These are phyloP conservation scores for Drosophila rubida DNA, from an alignment of 2,888 invertebrate species.

Conservation along the genomic window DNA sequence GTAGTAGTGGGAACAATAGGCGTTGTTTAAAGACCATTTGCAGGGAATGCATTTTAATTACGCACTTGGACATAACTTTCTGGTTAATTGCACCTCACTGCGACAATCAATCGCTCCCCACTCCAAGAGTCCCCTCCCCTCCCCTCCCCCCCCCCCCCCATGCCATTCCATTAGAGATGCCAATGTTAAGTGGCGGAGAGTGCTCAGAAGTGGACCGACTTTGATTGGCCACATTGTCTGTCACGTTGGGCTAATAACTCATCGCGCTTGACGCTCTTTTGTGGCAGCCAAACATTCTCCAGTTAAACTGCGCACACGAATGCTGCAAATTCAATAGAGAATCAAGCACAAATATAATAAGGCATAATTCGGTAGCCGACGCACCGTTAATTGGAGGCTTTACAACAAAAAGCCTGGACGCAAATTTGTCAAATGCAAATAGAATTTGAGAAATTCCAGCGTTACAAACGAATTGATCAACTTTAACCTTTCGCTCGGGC, in stretches of 20 bases:
- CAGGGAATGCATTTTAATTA: conserved; percentile 70
- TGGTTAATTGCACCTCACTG: conserved; percentile 52
- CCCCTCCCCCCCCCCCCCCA: neutral
- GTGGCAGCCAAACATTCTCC: conserved; percentile 12
- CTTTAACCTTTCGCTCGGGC: conserved; percentile 32
- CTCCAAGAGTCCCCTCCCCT: neutral
- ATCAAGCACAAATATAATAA: conserved; percentile 57
- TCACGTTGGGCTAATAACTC: conserved; percentile 47
- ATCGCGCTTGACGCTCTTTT: conserved; percentile 9
- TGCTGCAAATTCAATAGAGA: conserved; percentile 43
- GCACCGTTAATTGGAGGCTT: conserved; percentile 76
- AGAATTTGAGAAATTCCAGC: conserved; percentile 47
- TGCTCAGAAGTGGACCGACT: conserved; percentile 47
- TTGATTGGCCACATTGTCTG: conserved; percentile 56
- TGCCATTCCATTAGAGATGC: conserved; percentile 25
- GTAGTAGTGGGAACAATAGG: conserved; percentile 63
- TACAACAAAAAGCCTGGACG: conserved; percentile 72
- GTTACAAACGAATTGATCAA: conserved; percentile 30
- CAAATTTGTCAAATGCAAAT: conserved; percentile 83
- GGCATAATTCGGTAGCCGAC: conserved; percentile 74
- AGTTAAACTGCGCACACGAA: conserved; percentile 38
- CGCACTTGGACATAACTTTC: conserved; percentile 72
- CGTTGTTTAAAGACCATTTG: conserved; percentile 61
- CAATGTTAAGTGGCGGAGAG: conserved; percentile 43
- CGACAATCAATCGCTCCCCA: conserved; percentile 13